Evolutionary conservation across 2,113 vertebrate genomes (phyloP).

Genomic region (Cricetomys ansorgei): DNA sequence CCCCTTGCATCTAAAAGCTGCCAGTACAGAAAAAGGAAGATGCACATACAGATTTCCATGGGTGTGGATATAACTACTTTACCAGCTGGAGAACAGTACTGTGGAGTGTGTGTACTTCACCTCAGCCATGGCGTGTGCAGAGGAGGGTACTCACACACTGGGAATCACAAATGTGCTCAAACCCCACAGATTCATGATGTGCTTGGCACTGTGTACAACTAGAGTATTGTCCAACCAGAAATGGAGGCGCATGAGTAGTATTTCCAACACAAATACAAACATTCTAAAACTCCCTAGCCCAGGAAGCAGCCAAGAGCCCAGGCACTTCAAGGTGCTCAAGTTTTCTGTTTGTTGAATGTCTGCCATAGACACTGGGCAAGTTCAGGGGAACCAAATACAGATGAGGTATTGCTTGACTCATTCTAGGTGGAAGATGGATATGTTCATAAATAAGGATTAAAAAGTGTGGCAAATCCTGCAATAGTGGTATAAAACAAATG

Average conservation of each 20-base stretch:
- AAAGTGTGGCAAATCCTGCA: background rate
- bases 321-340: too few relatives aligned
- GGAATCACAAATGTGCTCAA: background rate
- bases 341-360: background rate
- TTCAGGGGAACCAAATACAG: background rate
- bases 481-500: background rate
- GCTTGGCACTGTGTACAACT: background rate
- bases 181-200: background rate
- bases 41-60: background rate
- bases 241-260: background rate
- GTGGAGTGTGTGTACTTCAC: background rate
- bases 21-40: slow-evolving; percentile 20
- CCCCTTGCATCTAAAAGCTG: slow-evolving; percentile 19
- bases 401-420: background rate
- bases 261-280: slow-evolving; percentile 8
- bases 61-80: background rate
- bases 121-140: background rate
- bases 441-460: background rate
- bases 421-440: background rate
- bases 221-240: slow-evolving; percentile 27
- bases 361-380: background rate
- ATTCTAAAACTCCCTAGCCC: slow-evolving; percentile 13
- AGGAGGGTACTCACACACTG: background rate
- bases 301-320: background rate
- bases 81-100: background rate